Conservation (phyloP, 2,888 invertebrate genomes). For the Polylopha cassiicola region DNA sequence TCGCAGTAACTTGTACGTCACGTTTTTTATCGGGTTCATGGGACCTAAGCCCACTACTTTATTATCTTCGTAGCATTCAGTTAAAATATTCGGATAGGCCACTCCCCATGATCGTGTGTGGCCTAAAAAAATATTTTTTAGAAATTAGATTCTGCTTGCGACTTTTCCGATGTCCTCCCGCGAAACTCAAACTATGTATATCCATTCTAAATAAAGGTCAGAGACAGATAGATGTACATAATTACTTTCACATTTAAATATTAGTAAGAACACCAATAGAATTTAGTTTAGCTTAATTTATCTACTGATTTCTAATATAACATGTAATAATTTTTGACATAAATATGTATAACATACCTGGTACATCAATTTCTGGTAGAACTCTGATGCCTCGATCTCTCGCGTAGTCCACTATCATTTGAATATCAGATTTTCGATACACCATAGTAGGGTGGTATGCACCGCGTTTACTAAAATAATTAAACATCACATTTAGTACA, state of each 20-base stretch:
- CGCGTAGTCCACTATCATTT: constrained; percentile 85
- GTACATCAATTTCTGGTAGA: constrained; percentile 93
- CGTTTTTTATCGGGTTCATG: constrained; percentile 83
- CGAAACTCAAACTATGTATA: too few species aligned
- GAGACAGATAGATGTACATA: too few species aligned
- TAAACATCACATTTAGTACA: too few species aligned
- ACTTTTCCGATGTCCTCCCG: too few species aligned
- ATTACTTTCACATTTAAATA: too few species aligned
- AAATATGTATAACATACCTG: too few species aligned
- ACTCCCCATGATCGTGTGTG: constrained; percentile 93
- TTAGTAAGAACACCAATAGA: too few species aligned
- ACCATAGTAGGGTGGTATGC: constrained; percentile 80
- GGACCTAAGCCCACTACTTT: constrained; percentile 81
- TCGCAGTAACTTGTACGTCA: constrained; percentile 81
- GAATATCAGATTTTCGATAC: constrained; percentile 81
- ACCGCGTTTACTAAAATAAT: constrained; percentile 76
- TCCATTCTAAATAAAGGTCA: too few species aligned
- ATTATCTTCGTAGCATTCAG: constrained; percentile 79
- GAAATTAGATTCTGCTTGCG: too few species aligned
- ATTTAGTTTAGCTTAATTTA: too few species aligned
- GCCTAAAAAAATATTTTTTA: constrained; percentile 32
- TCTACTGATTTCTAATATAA: too few species aligned
- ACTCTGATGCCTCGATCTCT: constrained; percentile 90
- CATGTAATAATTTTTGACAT: too few species aligned
- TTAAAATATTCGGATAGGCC: constrained; percentile 84